Evolutionary conservation across 1,140 invertebrate genomes (phyloP).

Genomic region (Caerostris extrusa): DNA sequence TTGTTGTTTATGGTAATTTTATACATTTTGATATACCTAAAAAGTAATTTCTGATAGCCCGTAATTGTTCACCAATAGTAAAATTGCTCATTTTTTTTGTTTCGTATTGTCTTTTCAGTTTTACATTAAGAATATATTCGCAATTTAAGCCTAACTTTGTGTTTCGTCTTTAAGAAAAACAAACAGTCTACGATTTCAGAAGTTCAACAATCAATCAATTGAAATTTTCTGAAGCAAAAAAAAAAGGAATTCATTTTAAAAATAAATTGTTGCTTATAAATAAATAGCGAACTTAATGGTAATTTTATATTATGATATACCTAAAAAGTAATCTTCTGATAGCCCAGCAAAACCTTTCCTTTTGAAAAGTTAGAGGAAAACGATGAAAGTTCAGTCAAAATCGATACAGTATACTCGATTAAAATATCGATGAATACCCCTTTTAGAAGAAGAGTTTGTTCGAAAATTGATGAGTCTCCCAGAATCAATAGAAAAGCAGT

Average conservation of each 20-base stretch:
- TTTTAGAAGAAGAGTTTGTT: conserved; percentile 53
- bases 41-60: not conserved
- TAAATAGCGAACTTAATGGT: not conserved
- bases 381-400: conserved; percentile 41
- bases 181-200: no score
- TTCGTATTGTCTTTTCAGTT: no score
- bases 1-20: not conserved
- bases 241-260: not conserved
- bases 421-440: conserved; percentile 59
- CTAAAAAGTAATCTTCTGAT: not conserved
- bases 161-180: no score
- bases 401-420: conserved; percentile 50
- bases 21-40: not conserved
- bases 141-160: no score
- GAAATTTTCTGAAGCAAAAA: no score
- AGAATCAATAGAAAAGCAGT: conserved; percentile 62
- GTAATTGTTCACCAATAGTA: no score
- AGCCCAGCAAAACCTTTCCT: not conserved
- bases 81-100: no score
- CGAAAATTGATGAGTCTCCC: conserved; percentile 51
- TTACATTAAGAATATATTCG: no score
- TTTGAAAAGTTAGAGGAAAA: conserved; percentile 41
- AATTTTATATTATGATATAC: not conserved
- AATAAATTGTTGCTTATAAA: not conserved
- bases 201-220: no score